Evolutionary conservation across 2,113 vertebrate species (phyloP), one percentile per base, ranked within the genome.

Genomic region (Craseonycteris thonglongyai): DNA sequence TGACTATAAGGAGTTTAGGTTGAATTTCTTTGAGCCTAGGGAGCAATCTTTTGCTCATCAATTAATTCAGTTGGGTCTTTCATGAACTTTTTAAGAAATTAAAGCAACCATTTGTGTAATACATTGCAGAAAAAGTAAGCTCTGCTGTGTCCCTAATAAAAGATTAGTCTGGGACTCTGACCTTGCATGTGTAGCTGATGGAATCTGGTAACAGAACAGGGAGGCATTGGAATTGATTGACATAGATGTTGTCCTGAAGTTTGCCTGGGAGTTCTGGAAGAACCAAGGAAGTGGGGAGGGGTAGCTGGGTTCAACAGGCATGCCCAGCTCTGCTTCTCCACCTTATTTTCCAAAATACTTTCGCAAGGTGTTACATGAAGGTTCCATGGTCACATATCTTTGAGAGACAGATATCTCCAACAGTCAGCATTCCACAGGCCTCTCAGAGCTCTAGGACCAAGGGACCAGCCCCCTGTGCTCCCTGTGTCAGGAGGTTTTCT

Each of bases 211-310:
- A 7, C 54, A 22, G 56, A 26, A 35, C 8, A 26, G 35, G 68
- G 45, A 54, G 59, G 56, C 14, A 2, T 10, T 7, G 69, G 49
- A 7, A 26, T 30, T 10, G 2, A 7, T 15, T 22, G 40, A 33
- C 51, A 30, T 16, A 65, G 92, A 65, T 22, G 13, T n/a, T 13
- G 61, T 80, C 49, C 56, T 56, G 19, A 30, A 40, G 40, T 40
- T 15, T n/a, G 59, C 71, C 28, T 2, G 7, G n/a, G 40, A 6
- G 40, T 49, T 40, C 63, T 28, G 0, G 1, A 0, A 47, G 56
- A 42, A 0, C 4, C 14, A 3, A 68, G 92, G 33, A 49, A 35
- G 40, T 51, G 24, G 12, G 49, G 80, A 14, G 45, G 5, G 26
- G 12, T 61, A 14, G n/a, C 51, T 3, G 10, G 56, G 26, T 13